Evolutionary conservation across 2,888 invertebrate species (phyloP), one percentile per base, ranked within the genome.

Genomic region (Agonopterix subpropinquella): DNA sequence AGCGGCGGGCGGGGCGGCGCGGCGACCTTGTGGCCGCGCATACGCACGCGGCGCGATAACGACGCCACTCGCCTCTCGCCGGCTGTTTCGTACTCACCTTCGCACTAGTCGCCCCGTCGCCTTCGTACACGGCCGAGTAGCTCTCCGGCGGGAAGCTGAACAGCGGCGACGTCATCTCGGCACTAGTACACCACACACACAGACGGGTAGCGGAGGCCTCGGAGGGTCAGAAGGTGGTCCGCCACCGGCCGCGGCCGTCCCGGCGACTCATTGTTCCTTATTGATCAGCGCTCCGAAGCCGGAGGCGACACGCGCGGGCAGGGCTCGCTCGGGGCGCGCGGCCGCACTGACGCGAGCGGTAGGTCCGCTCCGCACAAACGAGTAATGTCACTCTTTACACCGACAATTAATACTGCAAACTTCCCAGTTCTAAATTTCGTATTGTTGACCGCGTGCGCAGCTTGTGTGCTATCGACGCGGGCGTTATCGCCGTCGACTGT

Each of bases 91-190:
- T 77, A 86, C 86, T 86, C 70, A 87, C 86, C 73, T 79, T 80
- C 61, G 69, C 61, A 53, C 61, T 56, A 55, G 65, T 74, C 60
- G 79, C 81, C 66, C 65, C 75, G 60, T 79, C 79, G 66, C 57
- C 59, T 64, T 67, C 65, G 65, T 84, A 87, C 57, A 87, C 70
- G 52, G 78, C 85, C 46, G 87, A 87, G 67, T 79, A 86, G 57
- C 74, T 82, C 71, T 85, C 78, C 62, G 87, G 87, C 50, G 87
- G 87, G 60, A 87, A 87, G 62, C 69, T 80, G 67, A 79, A 87
- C 59, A 58, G 67, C 53, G 70, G 64, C 52, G 75, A 66, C 53
- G 80, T 73, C 84, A 81, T 84, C 61, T 67, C 63, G 56, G 57
- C 53, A 53, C 55, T 52, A 56, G 61, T 59, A 52, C 70, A 73